Conservation (phyloP, 2,113 vertebrate genomes). For the Emberiza fucata region DNA sequence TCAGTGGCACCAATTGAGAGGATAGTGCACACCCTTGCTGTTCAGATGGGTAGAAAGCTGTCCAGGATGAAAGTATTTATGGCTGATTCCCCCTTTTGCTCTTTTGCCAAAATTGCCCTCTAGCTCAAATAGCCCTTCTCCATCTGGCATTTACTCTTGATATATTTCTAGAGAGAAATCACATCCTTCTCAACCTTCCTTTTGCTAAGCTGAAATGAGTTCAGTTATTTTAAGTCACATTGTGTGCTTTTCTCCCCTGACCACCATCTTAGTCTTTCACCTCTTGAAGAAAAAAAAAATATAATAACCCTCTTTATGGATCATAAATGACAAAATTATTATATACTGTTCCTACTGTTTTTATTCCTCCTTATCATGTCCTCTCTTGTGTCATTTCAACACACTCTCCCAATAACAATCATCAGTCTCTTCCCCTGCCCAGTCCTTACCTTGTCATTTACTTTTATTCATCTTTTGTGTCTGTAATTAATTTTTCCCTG, state of each 20-base stretch:
- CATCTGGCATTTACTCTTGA: not conserved
- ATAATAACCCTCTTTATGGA: not conserved
- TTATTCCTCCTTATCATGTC: not conserved
- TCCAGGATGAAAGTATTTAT: not conserved
- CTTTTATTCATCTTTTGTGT: not conserved
- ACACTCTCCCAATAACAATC: not conserved
- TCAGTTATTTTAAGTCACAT: not conserved
- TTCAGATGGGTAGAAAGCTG: not conserved
- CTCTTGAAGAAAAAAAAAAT: not conserved
- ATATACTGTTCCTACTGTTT: not conserved
- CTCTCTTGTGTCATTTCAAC: not conserved
- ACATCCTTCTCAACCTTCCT: not conserved
- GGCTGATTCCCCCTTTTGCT: not conserved
- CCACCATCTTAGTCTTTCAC: not conserved
- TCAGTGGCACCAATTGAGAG: not conserved
- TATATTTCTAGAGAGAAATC: constrained; percentile 8
- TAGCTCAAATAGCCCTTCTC: not conserved
- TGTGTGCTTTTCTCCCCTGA: not conserved
- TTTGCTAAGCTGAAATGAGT: not conserved
- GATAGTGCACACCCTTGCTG: fast-evolving
- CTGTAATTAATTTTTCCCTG: not conserved
- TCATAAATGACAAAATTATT: not conserved
- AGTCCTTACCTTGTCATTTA: not conserved
- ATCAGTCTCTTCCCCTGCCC: not conserved
- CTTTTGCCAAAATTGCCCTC: not conserved